phyloP scores from a whole-genome alignment of 2,888 invertebrate species.

The Plebejus argus region DNA sequence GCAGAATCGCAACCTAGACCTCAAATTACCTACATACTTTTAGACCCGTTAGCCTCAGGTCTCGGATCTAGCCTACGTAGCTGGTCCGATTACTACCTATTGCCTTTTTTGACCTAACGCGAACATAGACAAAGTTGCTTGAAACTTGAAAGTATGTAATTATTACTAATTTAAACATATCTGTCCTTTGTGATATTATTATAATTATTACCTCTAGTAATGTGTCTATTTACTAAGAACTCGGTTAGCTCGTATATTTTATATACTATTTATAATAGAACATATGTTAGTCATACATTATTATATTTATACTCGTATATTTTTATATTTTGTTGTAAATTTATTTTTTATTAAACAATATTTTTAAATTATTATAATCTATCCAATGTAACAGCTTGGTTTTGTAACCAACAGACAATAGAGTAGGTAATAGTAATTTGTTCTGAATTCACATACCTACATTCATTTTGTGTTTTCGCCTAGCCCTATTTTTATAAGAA shows the following conservation, averaged over 20 bases:
- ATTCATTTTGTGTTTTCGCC: too few species aligned
- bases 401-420: too few species aligned
- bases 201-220: neutral
- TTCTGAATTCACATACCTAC: too few species aligned
- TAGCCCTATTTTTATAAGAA: too few species aligned
- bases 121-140: neutral
- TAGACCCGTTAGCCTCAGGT: conserved; percentile 3
- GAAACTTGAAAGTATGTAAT: neutral
- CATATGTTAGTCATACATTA: neutral
- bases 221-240: neutral
- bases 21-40: conserved; percentile 8
- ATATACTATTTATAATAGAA: neutral
- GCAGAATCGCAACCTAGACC: conserved; percentile 7
- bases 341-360: too few species aligned
- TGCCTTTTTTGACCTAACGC: neutral
- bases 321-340: too few species aligned
- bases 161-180: neutral
- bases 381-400: too few species aligned
- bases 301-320: too few species aligned
- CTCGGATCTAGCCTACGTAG: neutral
- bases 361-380: too few species aligned
- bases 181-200: neutral
- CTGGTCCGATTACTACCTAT: neutral
- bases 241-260: too few species aligned
- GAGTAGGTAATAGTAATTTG: too few species aligned